phyloP scores from a whole-genome alignment of 2,113 vertebrate genomes.

The Pholis gunnellus region DNA sequence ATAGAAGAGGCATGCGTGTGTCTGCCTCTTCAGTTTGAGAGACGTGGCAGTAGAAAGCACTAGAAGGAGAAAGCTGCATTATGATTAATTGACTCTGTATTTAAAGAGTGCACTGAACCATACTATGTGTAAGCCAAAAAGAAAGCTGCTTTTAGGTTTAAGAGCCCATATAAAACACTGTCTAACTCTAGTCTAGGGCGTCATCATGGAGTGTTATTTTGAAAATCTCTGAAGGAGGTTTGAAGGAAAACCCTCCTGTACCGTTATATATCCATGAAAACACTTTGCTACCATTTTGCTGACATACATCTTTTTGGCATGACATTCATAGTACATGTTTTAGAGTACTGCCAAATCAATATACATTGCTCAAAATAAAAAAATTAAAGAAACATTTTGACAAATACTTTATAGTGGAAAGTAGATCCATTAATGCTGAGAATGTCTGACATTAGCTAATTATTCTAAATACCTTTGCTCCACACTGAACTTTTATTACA shows the following conservation, averaged over 20 bases:
- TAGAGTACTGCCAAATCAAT: background rate
- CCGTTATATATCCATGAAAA: constrained; percentile 10
- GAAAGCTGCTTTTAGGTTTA: constrained; percentile 54
- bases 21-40: constrained; percentile 42
- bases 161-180: constrained; percentile 28
- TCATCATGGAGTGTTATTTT: constrained; percentile 13
- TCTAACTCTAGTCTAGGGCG: constrained; percentile 24
- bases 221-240: background rate
- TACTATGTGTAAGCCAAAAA: constrained; percentile 35
- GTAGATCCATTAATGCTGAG: background rate
- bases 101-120: constrained; percentile 45
- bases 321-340: background rate
- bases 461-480: background rate
- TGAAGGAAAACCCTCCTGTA: background rate
- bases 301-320: background rate
- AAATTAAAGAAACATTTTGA: background rate
- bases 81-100: constrained; percentile 61
- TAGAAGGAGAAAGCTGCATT: constrained; percentile 37
- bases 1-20: constrained; percentile 22
- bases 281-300: background rate
- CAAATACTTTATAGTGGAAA: background rate
- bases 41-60: constrained; percentile 20
- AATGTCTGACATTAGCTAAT: background rate
- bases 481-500: background rate
- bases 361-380: background rate